A percentile compares a stretch with the other conserved stretches of the same genome.
Evolutionary conservation across 30 jellyfish, hydroid and myxozoan species (phyloP).

Genomic region (Aurelia aurita): DNA sequence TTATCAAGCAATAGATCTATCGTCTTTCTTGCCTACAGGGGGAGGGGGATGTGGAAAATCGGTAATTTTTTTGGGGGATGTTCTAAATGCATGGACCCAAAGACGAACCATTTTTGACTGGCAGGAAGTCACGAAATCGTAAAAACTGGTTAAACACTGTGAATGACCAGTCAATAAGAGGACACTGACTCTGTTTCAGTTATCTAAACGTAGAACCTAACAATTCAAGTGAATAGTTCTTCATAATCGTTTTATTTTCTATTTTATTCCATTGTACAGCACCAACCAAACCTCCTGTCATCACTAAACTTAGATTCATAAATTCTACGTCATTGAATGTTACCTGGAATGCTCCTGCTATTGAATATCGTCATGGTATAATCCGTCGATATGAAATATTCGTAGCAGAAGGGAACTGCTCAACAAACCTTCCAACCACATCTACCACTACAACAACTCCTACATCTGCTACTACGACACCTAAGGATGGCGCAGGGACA

Average conservation of each 20-base stretch:
- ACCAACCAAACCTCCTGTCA: conserved; percentile 46
- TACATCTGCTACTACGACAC: neutral
- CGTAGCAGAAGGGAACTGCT: conserved; percentile 8
- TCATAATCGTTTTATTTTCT: neutral
- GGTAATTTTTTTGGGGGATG: no score
- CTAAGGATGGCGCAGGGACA: neutral
- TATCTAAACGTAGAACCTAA: no score
- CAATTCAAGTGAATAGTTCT: neutral
- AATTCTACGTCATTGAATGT: conserved; percentile 44
- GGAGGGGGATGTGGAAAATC: no score
- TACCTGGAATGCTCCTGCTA: conserved; percentile 45
- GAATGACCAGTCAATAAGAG: no score
- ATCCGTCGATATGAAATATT: conserved; percentile 11
- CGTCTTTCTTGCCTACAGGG: no score
- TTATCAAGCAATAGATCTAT: no score
- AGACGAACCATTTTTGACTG: no score
- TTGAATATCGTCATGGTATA: conserved; percentile 16
- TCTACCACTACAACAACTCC: conserved; percentile 13
- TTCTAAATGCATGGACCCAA: no score
- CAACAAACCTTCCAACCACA: neutral
- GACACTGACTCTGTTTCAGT: no score
- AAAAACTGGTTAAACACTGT: no score
- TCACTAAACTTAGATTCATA: neutral
- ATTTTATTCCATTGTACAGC: conserved; percentile 16
- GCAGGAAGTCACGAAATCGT: no score